Evolutionary conservation across 1,140 invertebrate genomes (phyloP).

Genomic region (Macrobrachium nipponense): DNA sequence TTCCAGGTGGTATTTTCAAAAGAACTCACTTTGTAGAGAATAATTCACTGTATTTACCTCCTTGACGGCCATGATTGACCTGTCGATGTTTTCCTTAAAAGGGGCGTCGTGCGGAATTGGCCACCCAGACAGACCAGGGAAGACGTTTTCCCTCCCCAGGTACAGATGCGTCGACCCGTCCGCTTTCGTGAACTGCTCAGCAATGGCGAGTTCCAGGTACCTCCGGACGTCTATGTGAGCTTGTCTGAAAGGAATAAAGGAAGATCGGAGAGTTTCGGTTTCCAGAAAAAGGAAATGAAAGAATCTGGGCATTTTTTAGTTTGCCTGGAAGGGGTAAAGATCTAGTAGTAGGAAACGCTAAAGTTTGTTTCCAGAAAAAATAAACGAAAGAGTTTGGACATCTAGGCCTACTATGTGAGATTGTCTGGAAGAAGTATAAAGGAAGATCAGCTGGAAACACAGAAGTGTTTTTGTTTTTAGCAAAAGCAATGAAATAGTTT

Average conservation of each 20-base stretch:
- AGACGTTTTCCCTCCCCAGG: slow-evolving; percentile 17
- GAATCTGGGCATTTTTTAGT: background rate
- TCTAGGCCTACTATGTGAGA: background rate
- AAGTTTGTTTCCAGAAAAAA: too few species aligned
- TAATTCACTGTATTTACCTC: background rate
- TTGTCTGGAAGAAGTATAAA: background rate
- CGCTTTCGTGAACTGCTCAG: slow-evolving; percentile 6
- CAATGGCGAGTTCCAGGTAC: slow-evolving; percentile 24
- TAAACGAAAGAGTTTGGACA: too few species aligned
- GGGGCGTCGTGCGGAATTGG: slow-evolving; percentile 38
- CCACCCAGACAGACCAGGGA: slow-evolving; percentile 29
- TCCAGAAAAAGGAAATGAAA: too few species aligned
- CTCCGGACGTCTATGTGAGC: slow-evolving; percentile 17
- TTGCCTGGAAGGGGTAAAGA: background rate
- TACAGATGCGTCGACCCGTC: slow-evolving; percentile 10
- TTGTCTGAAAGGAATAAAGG: background rate
- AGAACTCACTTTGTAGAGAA: background rate
- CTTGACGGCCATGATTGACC: slow-evolving; percentile 9
- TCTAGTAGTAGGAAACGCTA: too few species aligned
- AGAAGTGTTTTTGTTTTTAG: too few species aligned
- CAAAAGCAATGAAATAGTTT: too few species aligned
- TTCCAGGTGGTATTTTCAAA: too few species aligned
- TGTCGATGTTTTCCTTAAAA: slow-evolving; percentile 10
- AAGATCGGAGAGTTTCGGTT: background rate
- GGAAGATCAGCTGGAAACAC: background rate